phyloP scores from a whole-genome alignment of 1,140 invertebrate species.

The Eueides isabella region DNA sequence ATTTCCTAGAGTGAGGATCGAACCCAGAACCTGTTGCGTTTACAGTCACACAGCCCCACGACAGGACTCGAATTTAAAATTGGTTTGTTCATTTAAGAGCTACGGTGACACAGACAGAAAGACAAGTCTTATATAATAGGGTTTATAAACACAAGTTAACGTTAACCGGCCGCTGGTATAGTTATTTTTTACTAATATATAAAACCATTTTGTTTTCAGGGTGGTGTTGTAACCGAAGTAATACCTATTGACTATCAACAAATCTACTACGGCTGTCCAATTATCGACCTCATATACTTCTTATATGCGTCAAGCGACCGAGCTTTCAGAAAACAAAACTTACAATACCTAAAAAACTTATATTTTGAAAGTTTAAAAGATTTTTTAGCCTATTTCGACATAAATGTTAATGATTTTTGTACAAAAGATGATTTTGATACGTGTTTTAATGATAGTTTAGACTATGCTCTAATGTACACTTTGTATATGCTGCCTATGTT shows the following conservation, averaged over 20 bases:
- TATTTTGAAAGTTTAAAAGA: slow-evolving; percentile 53
- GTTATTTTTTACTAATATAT: neutral
- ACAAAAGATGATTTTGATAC: slow-evolving; percentile 52
- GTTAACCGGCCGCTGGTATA: too few relatives aligned
- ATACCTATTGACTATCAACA: slow-evolving; percentile 65
- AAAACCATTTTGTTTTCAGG: slow-evolving; percentile 42
- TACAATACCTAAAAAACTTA: slow-evolving; percentile 48
- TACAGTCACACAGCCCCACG: too few relatives aligned
- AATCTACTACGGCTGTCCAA: slow-evolving; percentile 60
- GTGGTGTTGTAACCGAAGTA: slow-evolving; percentile 49
- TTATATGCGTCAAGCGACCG: slow-evolving; percentile 57
- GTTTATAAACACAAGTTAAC: too few relatives aligned
- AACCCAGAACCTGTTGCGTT: too few relatives aligned
- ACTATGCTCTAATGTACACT: slow-evolving; percentile 55
- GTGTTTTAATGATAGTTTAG: slow-evolving; percentile 49
- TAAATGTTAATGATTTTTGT: slow-evolving; percentile 49
- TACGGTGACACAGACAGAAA: too few relatives aligned
- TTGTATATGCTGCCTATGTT: slow-evolving; percentile 56
- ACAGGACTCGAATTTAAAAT: too few relatives aligned
- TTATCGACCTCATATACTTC: slow-evolving; percentile 64
- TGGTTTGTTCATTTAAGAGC: too few relatives aligned
- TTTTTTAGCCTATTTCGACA: slow-evolving; percentile 53
- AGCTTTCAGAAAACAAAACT: slow-evolving; percentile 53
- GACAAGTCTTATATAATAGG: too few relatives aligned
- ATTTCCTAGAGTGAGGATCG: too few relatives aligned